Evolutionary conservation across 2,888 invertebrate species (phyloP).

Genomic region (Megalurothrips usitatus): DNA sequence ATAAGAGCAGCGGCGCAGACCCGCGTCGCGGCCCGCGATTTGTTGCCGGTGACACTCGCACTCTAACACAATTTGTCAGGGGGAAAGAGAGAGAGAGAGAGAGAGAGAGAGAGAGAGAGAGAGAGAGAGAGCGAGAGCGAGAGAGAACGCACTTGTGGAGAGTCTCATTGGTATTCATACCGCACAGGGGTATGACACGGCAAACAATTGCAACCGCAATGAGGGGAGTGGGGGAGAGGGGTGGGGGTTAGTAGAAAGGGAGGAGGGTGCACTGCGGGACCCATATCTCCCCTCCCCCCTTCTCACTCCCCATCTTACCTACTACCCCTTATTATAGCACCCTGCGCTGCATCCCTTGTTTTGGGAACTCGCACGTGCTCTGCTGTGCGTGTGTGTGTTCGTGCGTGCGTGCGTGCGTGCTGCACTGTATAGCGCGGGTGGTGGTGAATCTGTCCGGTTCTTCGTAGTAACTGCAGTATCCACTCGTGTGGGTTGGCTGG

Average conservation of each 20-base stretch:
- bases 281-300: neutral
- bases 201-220: constrained; percentile 14
- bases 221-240: neutral
- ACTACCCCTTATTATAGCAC: neutral
- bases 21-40: neutral
- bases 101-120: neutral
- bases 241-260: no score
- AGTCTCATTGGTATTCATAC: neutral
- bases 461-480: no score
- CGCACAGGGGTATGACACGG: constrained; percentile 4
- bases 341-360: neutral
- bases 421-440: no score
- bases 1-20: neutral
- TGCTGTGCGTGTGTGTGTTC: neutral
- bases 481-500: no score
- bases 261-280: constrained; percentile 31
- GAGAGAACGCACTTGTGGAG: neutral
- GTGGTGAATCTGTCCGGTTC: neutral
- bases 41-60: neutral
- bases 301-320: neutral
- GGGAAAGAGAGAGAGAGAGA: neutral
- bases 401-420: neutral
- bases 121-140: neutral
- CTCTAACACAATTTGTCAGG: neutral
- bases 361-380: neutral